Base-by-base conservation (phyloP, 2,797 vertebrate genomes). In the Synaphobranchus kaupii region DNA sequence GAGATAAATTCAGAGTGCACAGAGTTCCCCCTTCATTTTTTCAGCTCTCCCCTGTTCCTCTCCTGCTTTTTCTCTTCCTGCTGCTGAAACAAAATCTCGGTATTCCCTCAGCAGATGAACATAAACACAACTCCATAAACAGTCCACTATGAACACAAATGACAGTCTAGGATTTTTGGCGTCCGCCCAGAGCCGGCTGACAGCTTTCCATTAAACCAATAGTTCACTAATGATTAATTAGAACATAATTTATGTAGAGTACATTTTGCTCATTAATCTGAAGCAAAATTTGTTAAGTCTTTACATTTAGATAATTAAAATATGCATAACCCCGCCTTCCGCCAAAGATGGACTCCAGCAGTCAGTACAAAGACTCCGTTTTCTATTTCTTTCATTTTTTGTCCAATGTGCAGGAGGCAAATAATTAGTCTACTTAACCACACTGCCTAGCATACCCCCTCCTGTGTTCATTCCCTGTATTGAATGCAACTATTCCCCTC, bases 251-350 rank as follows among this genome's bases (percentile, higher is more conserved):
- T 97, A 97, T 96, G 96, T 96, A 96, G 97, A 96, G 96, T 95
- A 96, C 97, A 97, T 97, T 98, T 98, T 96, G 97, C 96, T 98
- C 97, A 98, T 99, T 99, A 97, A 94, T 97, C 93, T 91, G 58
- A 97, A 98, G 97, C 97, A 98, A 98, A 97, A 98, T 97, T 97
- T 93, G 95, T 96, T 97, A 96, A 98, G 97, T 98, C 98, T 98
- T 98, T 98, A 98, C 97, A 98, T 98, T 98, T 98, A 98, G 97
- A 98, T 98, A 97, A 98, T 99, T 98, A 98, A 96, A 98, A 97
- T 97, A 96, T 95, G 96, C 96, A 96, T 96, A 97, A 96, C 94
- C 93, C 96, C 96, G 22, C 60, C n/a, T 25, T 66, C 9, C 6
- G 22, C 96, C 13, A 94, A 96, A 97, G 97, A 97, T 96, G 96